Percentiles rank a stretch among this genome's conserved stretches.
Conservation (phyloP, 2,888 invertebrate genomes). For the Melanchra persicariae region DNA sequence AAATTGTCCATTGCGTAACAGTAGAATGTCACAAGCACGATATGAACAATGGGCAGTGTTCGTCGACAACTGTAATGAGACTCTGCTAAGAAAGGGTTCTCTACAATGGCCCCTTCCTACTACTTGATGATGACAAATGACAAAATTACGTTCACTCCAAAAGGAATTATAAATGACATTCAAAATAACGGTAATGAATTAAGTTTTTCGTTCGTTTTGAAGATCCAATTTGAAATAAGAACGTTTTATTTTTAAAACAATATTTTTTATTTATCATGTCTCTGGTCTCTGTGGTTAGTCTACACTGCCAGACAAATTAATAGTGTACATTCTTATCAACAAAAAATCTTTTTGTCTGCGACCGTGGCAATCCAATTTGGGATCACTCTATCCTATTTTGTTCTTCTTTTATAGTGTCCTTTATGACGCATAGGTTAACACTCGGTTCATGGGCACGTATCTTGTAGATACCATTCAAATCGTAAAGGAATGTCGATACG, state of each 20-base stretch:
- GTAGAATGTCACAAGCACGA: conserved; percentile 64
- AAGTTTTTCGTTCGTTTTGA: not conserved
- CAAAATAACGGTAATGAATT: not conserved
- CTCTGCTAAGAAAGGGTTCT: conserved; percentile 52
- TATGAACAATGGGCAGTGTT: conserved; percentile 56
- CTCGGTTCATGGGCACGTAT: conserved; percentile 43
- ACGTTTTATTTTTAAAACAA: not conserved
- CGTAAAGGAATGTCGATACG: conserved; percentile 41
- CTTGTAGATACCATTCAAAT: conserved; percentile 24
- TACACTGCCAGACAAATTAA: conserved; percentile 36
- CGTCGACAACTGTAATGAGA: conserved; percentile 69
- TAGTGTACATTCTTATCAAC: conserved; percentile 23
- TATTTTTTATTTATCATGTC: conserved; percentile 2
- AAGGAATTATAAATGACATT: conserved; percentile 33
- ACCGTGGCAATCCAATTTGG: conserved; percentile 40
- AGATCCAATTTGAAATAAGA: conserved; percentile 18
- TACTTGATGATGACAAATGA: conserved; percentile 48
- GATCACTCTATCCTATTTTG: conserved; percentile 31
- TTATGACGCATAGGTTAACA: conserved; percentile 55
- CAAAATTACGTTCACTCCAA: conserved; percentile 37
- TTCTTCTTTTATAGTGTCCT: conserved; percentile 50
- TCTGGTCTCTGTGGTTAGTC: conserved; percentile 12
- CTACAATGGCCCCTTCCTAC: conserved; percentile 64
- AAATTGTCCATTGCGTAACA: conserved; percentile 63
- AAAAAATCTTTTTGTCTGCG: conserved; percentile 36